Conservation (phyloP, 2,888 invertebrate genomes). For the Trileptium ribeirensis region DNA sequence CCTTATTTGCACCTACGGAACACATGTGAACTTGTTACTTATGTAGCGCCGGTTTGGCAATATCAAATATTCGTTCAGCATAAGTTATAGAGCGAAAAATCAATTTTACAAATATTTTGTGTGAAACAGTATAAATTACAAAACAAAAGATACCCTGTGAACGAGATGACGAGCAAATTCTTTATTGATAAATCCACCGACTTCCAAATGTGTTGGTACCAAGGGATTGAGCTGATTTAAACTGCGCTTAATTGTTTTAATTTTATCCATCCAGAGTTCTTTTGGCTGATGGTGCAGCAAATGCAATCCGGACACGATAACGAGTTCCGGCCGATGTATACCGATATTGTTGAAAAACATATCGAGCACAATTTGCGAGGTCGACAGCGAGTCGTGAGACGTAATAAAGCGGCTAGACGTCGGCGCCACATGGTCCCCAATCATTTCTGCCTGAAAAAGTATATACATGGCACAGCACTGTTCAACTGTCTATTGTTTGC, state of each 20-base stretch:
- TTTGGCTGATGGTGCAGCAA: conserved; percentile 51
- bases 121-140: too few relatives aligned
- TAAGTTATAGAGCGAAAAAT: too few relatives aligned
- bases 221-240: conserved; percentile 47
- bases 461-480: not conserved
- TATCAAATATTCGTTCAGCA: too few relatives aligned
- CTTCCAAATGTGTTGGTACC: conserved; percentile 54
- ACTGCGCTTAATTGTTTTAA: conserved; percentile 48
- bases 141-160: conserved; percentile 48
- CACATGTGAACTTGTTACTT: too few relatives aligned
- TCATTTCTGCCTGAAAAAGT: conserved; percentile 45
- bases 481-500: too few relatives aligned
- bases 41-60: too few relatives aligned
- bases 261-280: conserved; percentile 24
- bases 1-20: too few relatives aligned
- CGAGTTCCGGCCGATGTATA: conserved; percentile 51
- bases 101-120: too few relatives aligned
- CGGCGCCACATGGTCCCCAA: conserved; percentile 51
- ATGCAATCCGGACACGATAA: conserved; percentile 54
- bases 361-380: conserved; percentile 43
- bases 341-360: conserved; percentile 53
- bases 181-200: conserved; percentile 54
- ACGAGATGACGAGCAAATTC: conserved; percentile 50
- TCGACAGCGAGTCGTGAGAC: conserved; percentile 54
- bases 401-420: conserved; percentile 55